These are phyloP conservation scores for Neodon shergylaensis DNA, from an alignment of 2,113 vertebrate genomes.

Conservation along the genomic window DNA sequence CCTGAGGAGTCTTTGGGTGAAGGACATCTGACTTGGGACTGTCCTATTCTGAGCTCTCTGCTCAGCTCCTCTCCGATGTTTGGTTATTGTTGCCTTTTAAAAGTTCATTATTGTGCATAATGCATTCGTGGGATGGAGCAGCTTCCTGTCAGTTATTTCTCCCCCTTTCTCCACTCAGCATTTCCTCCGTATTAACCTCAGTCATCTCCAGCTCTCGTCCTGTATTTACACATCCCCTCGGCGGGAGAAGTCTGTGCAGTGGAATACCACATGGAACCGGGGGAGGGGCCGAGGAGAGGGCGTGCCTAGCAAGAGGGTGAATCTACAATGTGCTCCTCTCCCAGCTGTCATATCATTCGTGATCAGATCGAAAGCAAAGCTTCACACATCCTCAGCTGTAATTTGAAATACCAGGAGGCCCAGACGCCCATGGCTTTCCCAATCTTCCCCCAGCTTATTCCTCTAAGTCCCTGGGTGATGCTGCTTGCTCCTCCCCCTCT, in stretches of 20 bases:
- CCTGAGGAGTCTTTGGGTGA: neutral
- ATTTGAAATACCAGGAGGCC: conserved; percentile 4
- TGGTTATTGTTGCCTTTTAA: conserved; percentile 47
- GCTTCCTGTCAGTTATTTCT: conserved; percentile 77
- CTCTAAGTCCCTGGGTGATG: neutral
- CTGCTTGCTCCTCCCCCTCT: neutral
- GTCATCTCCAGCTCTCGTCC: conserved; percentile 74
- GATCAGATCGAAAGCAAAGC: conserved; percentile 39
- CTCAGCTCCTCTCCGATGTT: conserved; percentile 19
- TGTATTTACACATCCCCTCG: conserved; percentile 74
- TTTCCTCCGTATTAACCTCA: conserved; percentile 73
- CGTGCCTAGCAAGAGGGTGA: neutral
- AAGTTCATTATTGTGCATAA: conserved; percentile 75
- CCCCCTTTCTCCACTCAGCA: conserved; percentile 74
- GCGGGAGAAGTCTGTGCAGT: neutral
- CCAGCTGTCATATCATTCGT: neutral
- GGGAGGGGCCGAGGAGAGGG: neutral
- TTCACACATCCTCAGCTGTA: neutral
- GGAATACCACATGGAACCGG: neutral
- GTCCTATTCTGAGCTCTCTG: neutral
- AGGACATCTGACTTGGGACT: conserved; percentile 26
- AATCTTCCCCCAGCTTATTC: neutral
- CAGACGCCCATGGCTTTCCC: neutral
- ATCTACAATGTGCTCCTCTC: neutral
- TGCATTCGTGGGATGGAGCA: conserved; percentile 62